Base-by-base conservation (phyloP, 2,113 vertebrate species). In the Myotis davidii region DNA sequence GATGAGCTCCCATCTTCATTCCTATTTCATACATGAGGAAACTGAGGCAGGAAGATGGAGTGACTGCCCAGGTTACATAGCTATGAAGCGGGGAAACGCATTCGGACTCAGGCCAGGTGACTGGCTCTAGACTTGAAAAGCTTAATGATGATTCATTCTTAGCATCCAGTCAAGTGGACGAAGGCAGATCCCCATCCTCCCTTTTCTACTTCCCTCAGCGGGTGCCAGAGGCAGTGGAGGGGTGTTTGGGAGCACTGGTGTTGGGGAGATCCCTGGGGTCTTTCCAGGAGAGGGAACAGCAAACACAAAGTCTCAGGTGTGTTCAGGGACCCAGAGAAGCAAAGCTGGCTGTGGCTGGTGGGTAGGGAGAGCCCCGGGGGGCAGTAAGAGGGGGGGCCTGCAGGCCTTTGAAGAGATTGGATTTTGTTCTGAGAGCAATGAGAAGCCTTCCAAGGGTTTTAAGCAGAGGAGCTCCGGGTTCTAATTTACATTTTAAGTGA, bases 401-500 rank as follows among this genome's bases (percentile, higher is more conserved):
- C 27, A 9, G 59, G 34, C 72, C 20, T 72, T 45, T 6, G 34
- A 16, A 65, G 61, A 65, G 34, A 67, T 67, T 52, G 32, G 32
- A 56, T 91, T 94, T 96, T 56, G 86, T 91, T 91, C 61, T 83
- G 61, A 92, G 48, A 0, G 2, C 78, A 32, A 14, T 17, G 48
- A 94, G 87, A 82, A 70, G 18, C 27, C 25, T 85, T 61, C 83
- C 8, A 65, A 84, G 74, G 83, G 64, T 76, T 95, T 96, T 69
- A 61, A 88, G 81, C 81, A 34, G 48, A 67, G 21, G 54, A 48
- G 45, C 16, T 94, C 48, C 18, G 21, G 42, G 65, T 54, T 61
- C 95, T 95, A 18, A 97, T 97, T 94, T 97, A 77, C 96, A 95
- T 97, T 95, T 97, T 91, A 93, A 95, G 95, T 90, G 93, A 87